phyloP scores from a whole-genome alignment of 30 jellyfish, hydroid and myxozoan species.

The Aurelia aurita region DNA sequence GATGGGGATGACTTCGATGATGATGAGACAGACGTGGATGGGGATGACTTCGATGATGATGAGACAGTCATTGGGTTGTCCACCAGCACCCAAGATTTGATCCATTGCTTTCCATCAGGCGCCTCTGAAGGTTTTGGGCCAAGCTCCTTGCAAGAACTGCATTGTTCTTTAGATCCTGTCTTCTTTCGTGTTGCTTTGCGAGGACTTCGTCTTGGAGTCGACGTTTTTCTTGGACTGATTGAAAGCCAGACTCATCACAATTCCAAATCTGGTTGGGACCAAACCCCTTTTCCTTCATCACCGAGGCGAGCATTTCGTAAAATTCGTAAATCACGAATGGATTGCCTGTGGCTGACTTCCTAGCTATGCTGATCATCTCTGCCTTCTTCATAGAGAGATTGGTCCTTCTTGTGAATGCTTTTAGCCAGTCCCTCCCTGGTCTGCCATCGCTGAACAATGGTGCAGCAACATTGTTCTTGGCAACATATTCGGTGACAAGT shows the following conservation, averaged over 20 bases:
- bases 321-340: constrained; percentile 49
- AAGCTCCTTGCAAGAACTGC: not conserved
- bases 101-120: not conserved
- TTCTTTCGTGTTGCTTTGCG: no score
- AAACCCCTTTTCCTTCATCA: not conserved
- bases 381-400: constrained; percentile 26
- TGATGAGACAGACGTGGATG: not conserved
- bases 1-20: not conserved
- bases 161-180: no score
- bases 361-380: constrained; percentile 27
- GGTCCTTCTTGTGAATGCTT: constrained; percentile 9
- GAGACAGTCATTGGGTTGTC: not conserved
- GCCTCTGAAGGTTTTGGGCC: not conserved
- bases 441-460: not conserved
- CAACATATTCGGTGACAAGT: not conserved
- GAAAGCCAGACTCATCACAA: constrained; percentile 8
- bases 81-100: not conserved
- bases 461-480: not conserved
- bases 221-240: not conserved
- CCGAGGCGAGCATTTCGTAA: constrained; percentile 25
- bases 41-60: not conserved
- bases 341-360: constrained; percentile 56
- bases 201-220: not conserved
- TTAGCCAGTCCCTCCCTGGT: constrained; percentile 56
- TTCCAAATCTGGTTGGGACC: not conserved